Percentiles rank a stretch among this genome's conserved stretches.
phyloP scores from a whole-genome alignment of 2,888 invertebrate genomes.

The Pandemis heparana region DNA sequence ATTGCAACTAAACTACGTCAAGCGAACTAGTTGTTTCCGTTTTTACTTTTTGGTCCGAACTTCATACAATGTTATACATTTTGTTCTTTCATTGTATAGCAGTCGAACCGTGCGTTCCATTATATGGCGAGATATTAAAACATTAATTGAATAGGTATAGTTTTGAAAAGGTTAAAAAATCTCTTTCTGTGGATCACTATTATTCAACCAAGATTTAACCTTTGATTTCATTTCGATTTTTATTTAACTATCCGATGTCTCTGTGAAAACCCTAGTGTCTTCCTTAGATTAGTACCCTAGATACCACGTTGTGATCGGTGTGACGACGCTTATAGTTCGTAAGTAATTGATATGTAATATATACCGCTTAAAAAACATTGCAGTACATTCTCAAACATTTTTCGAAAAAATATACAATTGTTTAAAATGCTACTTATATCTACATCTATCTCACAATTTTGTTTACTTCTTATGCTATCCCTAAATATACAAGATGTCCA shows the following conservation, averaged over 20 bases:
- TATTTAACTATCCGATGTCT: conserved; percentile 39
- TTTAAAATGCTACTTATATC: not conserved
- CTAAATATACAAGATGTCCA: not conserved
- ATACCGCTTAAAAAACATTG: conserved; percentile 41
- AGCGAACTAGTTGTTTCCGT: too few species aligned
- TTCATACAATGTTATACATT: too few species aligned
- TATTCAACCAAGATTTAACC: too few species aligned
- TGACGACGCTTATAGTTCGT: conserved; percentile 80
- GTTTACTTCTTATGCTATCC: not conserved
- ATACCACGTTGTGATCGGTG: conserved; percentile 76
- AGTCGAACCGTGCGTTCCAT: too few species aligned
- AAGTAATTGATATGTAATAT: conserved; percentile 61
- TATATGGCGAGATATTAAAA: not conserved
- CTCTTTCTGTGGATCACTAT: not conserved
- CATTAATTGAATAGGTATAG: not conserved
- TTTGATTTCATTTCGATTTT: conserved; percentile 9
- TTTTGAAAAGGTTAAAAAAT: not conserved
- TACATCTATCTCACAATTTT: not conserved
- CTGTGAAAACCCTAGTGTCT: conserved; percentile 60
- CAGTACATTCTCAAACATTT: conserved; percentile 9
- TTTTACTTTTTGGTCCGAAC: too few species aligned
- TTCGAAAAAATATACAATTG: conserved; percentile 29
- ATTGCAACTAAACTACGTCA: too few species aligned
- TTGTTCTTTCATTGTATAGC: too few species aligned
- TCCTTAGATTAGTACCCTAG: conserved; percentile 61